These are phyloP conservation scores for Salminus brasiliensis DNA, from an alignment of 2,113 vertebrate genomes.

Conservation along the genomic window DNA sequence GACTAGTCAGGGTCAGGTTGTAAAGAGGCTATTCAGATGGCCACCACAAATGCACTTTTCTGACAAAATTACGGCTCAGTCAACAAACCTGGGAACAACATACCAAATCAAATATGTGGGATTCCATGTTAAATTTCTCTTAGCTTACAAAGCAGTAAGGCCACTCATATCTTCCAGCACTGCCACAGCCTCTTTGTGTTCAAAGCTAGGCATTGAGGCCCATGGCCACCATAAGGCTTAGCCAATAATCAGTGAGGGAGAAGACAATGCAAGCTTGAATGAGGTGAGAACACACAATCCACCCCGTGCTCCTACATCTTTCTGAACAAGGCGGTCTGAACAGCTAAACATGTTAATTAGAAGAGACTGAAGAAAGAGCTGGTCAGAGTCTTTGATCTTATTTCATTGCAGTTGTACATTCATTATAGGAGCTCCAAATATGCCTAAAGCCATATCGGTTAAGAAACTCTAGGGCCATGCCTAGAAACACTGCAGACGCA, in stretches of 20 bases:
- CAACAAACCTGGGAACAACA: neutral
- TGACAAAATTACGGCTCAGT: neutral
- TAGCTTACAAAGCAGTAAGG: neutral
- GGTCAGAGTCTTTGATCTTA: slow-evolving; percentile 21
- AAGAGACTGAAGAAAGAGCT: slow-evolving; percentile 23
- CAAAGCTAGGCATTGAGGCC: slow-evolving; percentile 18
- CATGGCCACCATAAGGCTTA: slow-evolving; percentile 11
- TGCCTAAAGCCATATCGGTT: neutral
- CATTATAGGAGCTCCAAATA: neutral
- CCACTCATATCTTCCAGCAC: neutral
- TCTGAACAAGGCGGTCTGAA: slow-evolving; percentile 33
- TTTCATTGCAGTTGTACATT: neutral
- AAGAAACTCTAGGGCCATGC: neutral
- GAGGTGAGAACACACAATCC: slow-evolving; percentile 15
- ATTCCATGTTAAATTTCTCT: neutral
- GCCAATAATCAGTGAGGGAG: slow-evolving; percentile 29
- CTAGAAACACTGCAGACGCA: neutral
- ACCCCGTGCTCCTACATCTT: slow-evolving; percentile 15
- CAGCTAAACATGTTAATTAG: slow-evolving; percentile 51
- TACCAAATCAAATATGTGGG: neutral
- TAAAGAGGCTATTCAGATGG: neutral
- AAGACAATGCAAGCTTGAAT: slow-evolving; percentile 42
- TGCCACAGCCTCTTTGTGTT: neutral
- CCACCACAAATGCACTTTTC: neutral
- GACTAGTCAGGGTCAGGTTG: neutral